Evolutionary conservation across 2,113 vertebrate species (phyloP).

Genomic region (Varanus komodoensis): DNA sequence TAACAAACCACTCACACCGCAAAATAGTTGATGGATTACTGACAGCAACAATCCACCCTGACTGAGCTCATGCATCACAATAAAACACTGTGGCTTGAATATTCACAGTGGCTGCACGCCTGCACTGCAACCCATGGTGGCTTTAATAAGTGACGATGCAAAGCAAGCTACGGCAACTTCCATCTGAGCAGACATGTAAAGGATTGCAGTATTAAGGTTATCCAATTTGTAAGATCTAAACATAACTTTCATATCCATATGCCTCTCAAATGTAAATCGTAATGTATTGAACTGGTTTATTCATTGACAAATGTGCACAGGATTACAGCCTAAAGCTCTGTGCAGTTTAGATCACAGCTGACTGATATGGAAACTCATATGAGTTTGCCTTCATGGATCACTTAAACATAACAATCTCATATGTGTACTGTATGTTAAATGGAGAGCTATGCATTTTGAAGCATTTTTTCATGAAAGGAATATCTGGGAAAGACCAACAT

Average conservation of each 20-base stretch:
- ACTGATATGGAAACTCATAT: neutral
- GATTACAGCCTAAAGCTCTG: neutral
- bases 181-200: neutral
- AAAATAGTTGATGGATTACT: too few species aligned
- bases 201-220: too few species aligned
- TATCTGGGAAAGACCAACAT: neutral
- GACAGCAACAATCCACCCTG: too few species aligned
- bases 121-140: too few species aligned
- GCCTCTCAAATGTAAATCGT: neutral
- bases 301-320: neutral
- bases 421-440: neutral
- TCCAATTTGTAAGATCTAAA: neutral
- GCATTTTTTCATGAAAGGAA: slow-evolving; percentile 7
- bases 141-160: too few species aligned
- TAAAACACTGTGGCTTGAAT: too few species aligned
- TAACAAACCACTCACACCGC: too few species aligned
- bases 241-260: neutral
- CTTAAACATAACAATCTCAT: neutral
- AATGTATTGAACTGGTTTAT: neutral
- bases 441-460: slow-evolving; percentile 15
- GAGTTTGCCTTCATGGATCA: slow-evolving; percentile 8
- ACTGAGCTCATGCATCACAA: too few species aligned
- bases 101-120: too few species aligned
- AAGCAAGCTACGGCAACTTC: neutral
- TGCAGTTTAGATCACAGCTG: neutral